Base-by-base conservation (phyloP, 1,140 invertebrate genomes). In the Drosophila funebris region DNA sequence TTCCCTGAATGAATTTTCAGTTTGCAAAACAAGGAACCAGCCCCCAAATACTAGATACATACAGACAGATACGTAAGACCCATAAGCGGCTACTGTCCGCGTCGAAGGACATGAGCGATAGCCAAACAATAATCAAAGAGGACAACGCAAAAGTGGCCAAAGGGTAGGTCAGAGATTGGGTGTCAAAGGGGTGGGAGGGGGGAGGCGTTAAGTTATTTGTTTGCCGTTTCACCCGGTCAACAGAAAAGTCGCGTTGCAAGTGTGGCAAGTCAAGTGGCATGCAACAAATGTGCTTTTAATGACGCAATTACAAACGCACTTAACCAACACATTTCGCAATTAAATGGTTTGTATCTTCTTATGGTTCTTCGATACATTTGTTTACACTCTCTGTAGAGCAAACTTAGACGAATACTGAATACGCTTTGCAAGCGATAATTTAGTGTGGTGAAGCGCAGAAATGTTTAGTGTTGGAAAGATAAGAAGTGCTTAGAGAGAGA, bases 221-320 rank as follows among this genome's bases (percentile, higher is more conserved):
- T n/a, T n/a, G 16, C 16, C 13, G 24, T 4, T 27, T 13, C 2
- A 13, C 44, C 27, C 18, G 44, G 13, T 48, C 9, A 27, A 39
- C 11, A 7, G 20, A 37, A 8, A 16, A 18, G 13, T n/a, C n/a
- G n/a, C n/a, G n/a, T n/a, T n/a, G n/a, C 16, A 11, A 37, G 33
- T 29, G 33, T 29, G 1, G 11, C 27, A 11, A 14, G 50, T 66
- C 58, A 73, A 84, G 73, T 76, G 76, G 81, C 73, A 80, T 57
- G 81, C 81, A 66, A 68, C 76, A 85, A 85, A 76, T 80, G 76
- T 60, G 50, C 53, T 9, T 22, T 60, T 77, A 74, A 77, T 85
- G 81, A 80, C 70, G 73, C 73, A 69, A 84, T 63, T 77, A 61
- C 66, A 29, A 68, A 29, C 22, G 9, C 9, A 33, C 33, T 58